phyloP scores from a whole-genome alignment of 2,888 invertebrate genomes.

The Sepioteuthis lessoniana region DNA sequence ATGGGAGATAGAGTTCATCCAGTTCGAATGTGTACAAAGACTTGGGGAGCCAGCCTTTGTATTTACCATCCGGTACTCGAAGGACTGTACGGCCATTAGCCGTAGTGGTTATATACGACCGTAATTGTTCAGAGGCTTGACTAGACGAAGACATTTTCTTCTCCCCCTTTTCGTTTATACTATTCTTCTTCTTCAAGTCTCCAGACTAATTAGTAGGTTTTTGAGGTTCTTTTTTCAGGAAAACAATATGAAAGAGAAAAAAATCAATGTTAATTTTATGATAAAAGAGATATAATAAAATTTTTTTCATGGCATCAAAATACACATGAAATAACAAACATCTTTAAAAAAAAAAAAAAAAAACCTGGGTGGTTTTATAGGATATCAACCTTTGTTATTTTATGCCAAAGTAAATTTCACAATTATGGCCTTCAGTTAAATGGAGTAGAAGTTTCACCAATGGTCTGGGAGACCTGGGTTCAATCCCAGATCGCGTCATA shows the following conservation, averaged over 20 bases:
- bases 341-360: too few relatives aligned
- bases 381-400: too few relatives aligned
- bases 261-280: neutral
- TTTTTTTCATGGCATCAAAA: too few relatives aligned
- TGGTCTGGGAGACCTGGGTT: too few relatives aligned
- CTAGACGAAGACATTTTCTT: slow-evolving; percentile 51
- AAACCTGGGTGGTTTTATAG: too few relatives aligned
- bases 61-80: slow-evolving; percentile 66
- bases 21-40: slow-evolving; percentile 63
- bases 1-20: slow-evolving; percentile 63
- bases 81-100: slow-evolving; percentile 57
- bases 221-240: neutral
- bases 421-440: too few relatives aligned
- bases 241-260: neutral
- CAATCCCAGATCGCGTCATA: too few relatives aligned
- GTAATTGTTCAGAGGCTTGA: slow-evolving; percentile 62
- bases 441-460: too few relatives aligned
- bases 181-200: slow-evolving; percentile 38
- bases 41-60: slow-evolving; percentile 69
- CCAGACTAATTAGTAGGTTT: neutral
- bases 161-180: neutral
- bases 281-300: neutral
- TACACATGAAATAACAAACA: too few relatives aligned
- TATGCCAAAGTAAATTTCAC: too few relatives aligned
- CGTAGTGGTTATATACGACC: slow-evolving; percentile 59